phyloP scores from a whole-genome alignment of 92 coral and sea anemone species.

The Phymanthus crucifer region DNA sequence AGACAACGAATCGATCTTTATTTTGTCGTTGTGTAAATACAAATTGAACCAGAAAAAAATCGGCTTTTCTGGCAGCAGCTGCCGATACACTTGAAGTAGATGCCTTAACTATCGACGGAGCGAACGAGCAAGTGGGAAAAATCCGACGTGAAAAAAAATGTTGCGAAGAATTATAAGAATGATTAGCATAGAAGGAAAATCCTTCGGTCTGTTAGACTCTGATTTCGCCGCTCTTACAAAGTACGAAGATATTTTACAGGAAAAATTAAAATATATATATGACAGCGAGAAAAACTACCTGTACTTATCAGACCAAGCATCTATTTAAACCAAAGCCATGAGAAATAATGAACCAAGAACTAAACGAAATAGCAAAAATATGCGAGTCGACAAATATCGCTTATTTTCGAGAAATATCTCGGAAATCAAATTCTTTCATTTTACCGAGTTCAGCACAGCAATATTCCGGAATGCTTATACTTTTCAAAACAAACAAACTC shows the following conservation, averaged over 20 bases:
- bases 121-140: not conserved
- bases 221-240: not conserved
- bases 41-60: not conserved
- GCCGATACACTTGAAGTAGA: slow-evolving; percentile 1
- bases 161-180: not conserved
- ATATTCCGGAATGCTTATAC: not conserved
- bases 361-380: not conserved
- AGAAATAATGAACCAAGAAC: not conserved
- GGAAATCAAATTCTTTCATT: not conserved
- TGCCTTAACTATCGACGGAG: not conserved
- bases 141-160: not conserved
- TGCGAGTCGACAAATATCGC: not conserved
- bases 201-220: not conserved
- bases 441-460: not conserved
- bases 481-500: not conserved
- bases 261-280: not conserved
- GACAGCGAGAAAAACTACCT: not conserved
- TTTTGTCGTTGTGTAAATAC: not conserved
- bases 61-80: not conserved
- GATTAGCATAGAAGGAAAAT: not conserved
- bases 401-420: not conserved
- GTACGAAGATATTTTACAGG: not conserved
- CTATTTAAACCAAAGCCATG: not conserved
- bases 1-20: not conserved
- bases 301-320: not conserved